Evolutionary conservation across 2,888 invertebrate genomes (phyloP).

Genomic region (Tyria jacobaeae): DNA sequence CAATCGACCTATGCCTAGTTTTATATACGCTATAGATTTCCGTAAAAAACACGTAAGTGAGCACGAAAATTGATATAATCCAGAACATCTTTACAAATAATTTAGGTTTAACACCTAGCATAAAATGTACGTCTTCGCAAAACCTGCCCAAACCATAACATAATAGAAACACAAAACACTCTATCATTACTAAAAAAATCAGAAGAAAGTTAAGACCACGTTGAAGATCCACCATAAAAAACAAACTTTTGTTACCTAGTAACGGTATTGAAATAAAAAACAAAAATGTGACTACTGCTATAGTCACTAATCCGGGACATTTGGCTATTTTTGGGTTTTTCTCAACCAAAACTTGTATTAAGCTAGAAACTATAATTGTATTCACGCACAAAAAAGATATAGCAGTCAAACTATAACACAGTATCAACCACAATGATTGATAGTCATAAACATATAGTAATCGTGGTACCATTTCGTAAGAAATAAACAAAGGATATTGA

Average conservation of each 20-base stretch:
- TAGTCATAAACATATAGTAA: constrained; percentile 62
- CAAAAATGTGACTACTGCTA: constrained; percentile 48
- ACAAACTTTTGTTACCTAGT: constrained; percentile 57
- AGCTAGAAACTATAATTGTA: constrained; percentile 56
- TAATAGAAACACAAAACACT: constrained; percentile 68
- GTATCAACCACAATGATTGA: constrained; percentile 59
- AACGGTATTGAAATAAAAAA: constrained; percentile 66
- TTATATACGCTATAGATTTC: constrained; percentile 47
- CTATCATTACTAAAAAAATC: constrained; percentile 58
- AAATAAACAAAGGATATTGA: constrained; percentile 51
- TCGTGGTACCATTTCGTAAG: constrained; percentile 70
- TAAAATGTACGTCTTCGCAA: constrained; percentile 80
- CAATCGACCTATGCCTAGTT: background rate
- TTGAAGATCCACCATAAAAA: constrained; percentile 51
- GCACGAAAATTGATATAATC: constrained; percentile 53
- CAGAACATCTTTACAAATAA: constrained; percentile 65
- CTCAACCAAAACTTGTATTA: constrained; percentile 58
- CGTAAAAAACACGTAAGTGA: constrained; percentile 55
- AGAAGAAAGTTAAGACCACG: constrained; percentile 48
- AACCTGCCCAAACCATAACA: constrained; percentile 75
- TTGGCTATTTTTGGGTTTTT: constrained; percentile 52
- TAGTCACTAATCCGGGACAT: constrained; percentile 62
- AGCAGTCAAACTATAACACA: constrained; percentile 59
- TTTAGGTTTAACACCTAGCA: constrained; percentile 75
- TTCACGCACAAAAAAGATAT: constrained; percentile 57